Base-by-base conservation (phyloP, 2,888 invertebrate species). In the Hypomecis punctinalis region DNA sequence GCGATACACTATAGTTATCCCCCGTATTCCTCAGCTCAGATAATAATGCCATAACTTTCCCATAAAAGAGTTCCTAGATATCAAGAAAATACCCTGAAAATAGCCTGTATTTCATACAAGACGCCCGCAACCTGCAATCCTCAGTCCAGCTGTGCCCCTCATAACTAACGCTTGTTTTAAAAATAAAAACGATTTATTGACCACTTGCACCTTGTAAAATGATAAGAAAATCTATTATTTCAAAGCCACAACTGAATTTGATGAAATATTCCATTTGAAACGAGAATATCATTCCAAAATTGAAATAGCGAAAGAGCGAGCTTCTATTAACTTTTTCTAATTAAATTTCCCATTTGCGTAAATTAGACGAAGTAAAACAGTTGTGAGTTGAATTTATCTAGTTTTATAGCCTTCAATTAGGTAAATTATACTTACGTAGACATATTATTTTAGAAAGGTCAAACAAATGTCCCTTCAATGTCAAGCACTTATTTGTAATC, bases 111-210 rank as follows among this genome's bases (percentile, higher is more conserved):
- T 58, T 48, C 13, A 13, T 43, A 51, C 8, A 58, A 63, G 47
- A 63, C 51, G 37, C 39, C 36, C 13, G 56, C 57, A 57, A 53
- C 52, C 23, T 35, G 54, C 37, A 10, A 36, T 40, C 45, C 40
- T 49, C 40, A 43, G 5, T 5, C 49, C 63, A 63, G 53, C 58
- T 59, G 63, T 45, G 59, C 49, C 43, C 9, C 43, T 58, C 63
- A 48, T 58, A 57, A 63, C 57, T 53, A 43, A 46, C 48, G 36
- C 42, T 58, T 43, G 36, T 63, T 63, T 63, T 49, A 10, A 23
- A 42, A 52, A 46, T n/a, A 63, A 47, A 63, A 13, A 54, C 35
- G 58, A 63, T 63, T 63, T 58, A 63, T 63, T 11, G 53, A 57
- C 47, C 54, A 39, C 11, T 47, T 37, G 40, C 56, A 52, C n/a